Evolutionary conservation across 1,140 invertebrate species (phyloP).

Genomic region (Hormaphis cornu): DNA sequence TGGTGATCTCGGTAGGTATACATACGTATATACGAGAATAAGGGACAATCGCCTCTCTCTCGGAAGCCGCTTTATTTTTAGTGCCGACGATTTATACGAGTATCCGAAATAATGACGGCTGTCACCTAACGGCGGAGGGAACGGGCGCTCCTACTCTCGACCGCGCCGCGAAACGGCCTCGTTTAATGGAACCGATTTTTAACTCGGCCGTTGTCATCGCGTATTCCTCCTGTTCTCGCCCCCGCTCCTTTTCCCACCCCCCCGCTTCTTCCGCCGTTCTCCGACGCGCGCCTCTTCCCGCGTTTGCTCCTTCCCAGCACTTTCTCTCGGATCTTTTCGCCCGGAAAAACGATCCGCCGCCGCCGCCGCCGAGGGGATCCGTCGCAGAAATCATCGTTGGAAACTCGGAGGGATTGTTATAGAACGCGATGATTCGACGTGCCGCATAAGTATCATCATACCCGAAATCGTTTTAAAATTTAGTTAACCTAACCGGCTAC

Average conservation of each 20-base stretch:
- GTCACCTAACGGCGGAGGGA: slow-evolving; percentile 16
- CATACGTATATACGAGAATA: neutral
- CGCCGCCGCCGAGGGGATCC: too few species aligned
- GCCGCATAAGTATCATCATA: too few species aligned
- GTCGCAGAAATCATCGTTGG: too few species aligned
- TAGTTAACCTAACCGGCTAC: too few species aligned
- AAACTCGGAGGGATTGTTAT: too few species aligned
- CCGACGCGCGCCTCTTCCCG: too few species aligned
- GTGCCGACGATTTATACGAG: slow-evolving; percentile 27
- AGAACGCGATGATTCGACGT: too few species aligned
- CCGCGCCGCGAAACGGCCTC: neutral
- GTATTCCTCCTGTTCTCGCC: neutral
- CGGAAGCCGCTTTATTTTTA: slow-evolving; percentile 27
- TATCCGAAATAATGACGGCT: slow-evolving; percentile 31
- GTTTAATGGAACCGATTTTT: slow-evolving; percentile 32
- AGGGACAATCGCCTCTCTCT: neutral
- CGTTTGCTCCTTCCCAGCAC: too few species aligned
- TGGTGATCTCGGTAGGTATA: neutral
- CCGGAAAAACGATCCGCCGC: too few species aligned
- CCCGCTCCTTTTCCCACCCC: neutral
- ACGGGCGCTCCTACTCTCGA: neutral
- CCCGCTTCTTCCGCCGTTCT: neutral
- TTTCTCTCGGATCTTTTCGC: too few species aligned
- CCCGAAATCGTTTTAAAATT: too few species aligned
- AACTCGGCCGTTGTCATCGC: neutral